Evolutionary conservation across 2,888 invertebrate species (phyloP).

Genomic region (Pollenia griseotomentosa): DNA sequence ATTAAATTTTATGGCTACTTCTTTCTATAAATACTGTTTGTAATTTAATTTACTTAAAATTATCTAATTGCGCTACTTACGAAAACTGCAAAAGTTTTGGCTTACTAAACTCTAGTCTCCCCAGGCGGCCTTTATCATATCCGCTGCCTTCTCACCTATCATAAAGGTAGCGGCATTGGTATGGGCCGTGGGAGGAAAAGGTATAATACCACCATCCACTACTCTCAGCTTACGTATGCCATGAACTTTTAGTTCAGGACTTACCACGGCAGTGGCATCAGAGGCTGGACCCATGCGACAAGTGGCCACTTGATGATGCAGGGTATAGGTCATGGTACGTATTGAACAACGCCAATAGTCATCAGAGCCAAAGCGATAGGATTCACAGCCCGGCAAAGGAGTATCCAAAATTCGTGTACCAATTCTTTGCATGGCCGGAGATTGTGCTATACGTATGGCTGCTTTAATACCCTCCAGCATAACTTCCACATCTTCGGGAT

Average conservation of each 20-base stretch:
- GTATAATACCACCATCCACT: constrained; percentile 88
- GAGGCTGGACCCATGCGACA: constrained; percentile 88
- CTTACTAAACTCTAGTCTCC: not conserved
- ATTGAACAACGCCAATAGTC: constrained; percentile 89
- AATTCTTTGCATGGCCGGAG: constrained; percentile 86
- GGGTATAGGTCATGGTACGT: constrained; percentile 86
- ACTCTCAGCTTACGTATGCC: constrained; percentile 87
- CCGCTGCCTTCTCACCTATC: constrained; percentile 89
- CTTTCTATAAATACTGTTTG: no score
- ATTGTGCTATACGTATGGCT: constrained; percentile 85
- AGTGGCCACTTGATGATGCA: constrained; percentile 88
- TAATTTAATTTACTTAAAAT: no score
- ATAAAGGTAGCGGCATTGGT: constrained; percentile 88
- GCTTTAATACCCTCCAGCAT: constrained; percentile 87
- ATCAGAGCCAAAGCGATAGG: constrained; percentile 85
- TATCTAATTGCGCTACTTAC: no score
- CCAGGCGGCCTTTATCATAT: constrained; percentile 87
- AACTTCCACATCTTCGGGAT: constrained; percentile 87
- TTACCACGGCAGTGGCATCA: constrained; percentile 87
- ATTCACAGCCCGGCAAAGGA: constrained; percentile 85
- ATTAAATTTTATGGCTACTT: no score
- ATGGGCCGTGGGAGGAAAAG: constrained; percentile 87
- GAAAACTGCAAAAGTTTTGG: not conserved
- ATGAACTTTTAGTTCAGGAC: constrained; percentile 86
- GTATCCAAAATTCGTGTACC: constrained; percentile 85